Evolutionary conservation across 2,113 vertebrate genomes (phyloP), one percentile per base, ranked within the genome.

Genomic region (Carettochelys insculpta): DNA sequence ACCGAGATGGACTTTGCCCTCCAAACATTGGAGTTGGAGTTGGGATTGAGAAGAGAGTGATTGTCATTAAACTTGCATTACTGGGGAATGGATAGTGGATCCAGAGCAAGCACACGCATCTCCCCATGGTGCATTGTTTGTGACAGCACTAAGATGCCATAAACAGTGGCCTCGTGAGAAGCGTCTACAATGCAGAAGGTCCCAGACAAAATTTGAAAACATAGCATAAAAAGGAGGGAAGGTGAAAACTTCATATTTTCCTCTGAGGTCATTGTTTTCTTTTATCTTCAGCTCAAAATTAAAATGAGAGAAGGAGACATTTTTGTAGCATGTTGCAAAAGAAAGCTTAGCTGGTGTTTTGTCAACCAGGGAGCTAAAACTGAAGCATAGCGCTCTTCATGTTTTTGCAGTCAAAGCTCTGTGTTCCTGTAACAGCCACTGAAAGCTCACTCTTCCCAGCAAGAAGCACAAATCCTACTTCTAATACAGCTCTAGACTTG

Each of bases 41-140:
- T 81, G 73, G 22, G 16, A 13, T 4, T 12, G 34, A 38, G 19
- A 5, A 27, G 77, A 92, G 22, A 91, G 29, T 77, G 88, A 85
- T 85, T 94, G 50, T 90, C 78, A 80, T 96, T 93, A 92, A n/a
- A 34, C 87, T 38, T 54, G 27, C 43, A 80, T 92, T 96, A 76
- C 71, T 84, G 87, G 78, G 53, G 82, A 84, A 89, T n/a, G 87
- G 89, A 78, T 9, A 29, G 87, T 43, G 87, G 43, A 89, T 93
- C 94, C 68, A 3, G 1, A 3, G 2, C 2, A 8, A 92, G 82
- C 0, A 3, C 12, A 87, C 68, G 82, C 89, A 88, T 94, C 82
- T 88, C 79, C n/a, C n/a, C 68, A 47, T 1, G 1, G 73, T 78
- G 31, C 0, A 0, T 24, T 43, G 78, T 11, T 41, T 43, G 80